Conservation (phyloP, 2,797 vertebrate genomes). For the Phoebastria nigripes region DNA sequence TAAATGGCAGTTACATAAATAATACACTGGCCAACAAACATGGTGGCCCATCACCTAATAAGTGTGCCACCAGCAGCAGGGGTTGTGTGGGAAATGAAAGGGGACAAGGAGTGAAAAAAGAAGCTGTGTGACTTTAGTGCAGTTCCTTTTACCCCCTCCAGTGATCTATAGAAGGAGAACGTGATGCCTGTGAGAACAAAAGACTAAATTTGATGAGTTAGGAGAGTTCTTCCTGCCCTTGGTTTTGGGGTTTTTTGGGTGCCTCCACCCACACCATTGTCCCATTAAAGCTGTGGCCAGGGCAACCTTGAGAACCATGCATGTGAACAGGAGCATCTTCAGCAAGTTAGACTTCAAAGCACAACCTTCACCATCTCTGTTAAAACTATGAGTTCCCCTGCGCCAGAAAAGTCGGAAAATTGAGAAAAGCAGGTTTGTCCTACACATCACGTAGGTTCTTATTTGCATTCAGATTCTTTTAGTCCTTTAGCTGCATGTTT, state of each 20-base stretch:
- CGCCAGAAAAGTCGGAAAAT: background rate
- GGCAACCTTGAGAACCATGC: background rate
- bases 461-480: background rate
- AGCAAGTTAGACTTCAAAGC: constrained; percentile 4
- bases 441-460: background rate
- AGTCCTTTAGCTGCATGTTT: background rate
- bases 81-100: background rate
- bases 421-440: background rate
- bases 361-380: background rate
- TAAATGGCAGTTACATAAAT: background rate
- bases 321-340: constrained; percentile 4
- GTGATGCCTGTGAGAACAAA: background rate
- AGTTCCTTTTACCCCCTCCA: background rate
- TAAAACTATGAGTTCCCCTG: background rate
- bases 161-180: background rate
- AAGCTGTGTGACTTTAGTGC: background rate
- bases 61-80: background rate
- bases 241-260: background rate
- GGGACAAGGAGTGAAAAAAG: background rate
- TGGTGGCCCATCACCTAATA: background rate
- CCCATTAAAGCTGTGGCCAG: background rate
- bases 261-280: background rate
- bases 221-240: background rate
- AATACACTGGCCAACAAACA: background rate
- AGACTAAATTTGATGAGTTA: background rate